Evolutionary conservation across 2,797 vertebrate genomes (phyloP).

Genomic region (Macropus fuliginosus): DNA sequence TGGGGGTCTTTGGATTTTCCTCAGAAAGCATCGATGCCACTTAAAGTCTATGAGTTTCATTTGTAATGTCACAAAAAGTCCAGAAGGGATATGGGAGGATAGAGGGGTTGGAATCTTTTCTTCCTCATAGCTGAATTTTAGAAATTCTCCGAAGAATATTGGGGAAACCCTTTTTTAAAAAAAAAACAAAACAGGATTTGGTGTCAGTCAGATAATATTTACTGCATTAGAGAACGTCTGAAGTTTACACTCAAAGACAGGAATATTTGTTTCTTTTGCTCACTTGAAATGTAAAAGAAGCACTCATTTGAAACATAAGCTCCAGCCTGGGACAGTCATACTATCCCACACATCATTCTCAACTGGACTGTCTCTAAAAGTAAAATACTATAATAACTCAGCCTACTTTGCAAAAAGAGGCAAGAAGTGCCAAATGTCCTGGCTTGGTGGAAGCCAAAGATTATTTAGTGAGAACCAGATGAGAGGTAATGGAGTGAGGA

Average conservation of each 20-base stretch:
- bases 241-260: constrained; percentile 2
- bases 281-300: constrained; percentile 1
- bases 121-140: background rate
- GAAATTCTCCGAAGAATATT: constrained; percentile 18
- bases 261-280: constrained; percentile 8
- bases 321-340: background rate
- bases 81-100: constrained; percentile 9
- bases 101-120: background rate
- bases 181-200: background rate
- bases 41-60: background rate
- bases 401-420: background rate
- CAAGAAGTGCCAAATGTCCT: constrained; percentile 5
- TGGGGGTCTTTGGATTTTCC: background rate
- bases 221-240: background rate
- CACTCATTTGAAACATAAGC: background rate
- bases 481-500: background rate
- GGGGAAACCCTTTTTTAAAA: background rate
- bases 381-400: background rate
- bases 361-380: background rate
- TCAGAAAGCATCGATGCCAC: background rate
- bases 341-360: background rate
- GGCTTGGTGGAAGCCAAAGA: background rate
- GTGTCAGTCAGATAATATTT: constrained; percentile 6
- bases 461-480: constrained; percentile 2
- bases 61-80: background rate